Evolutionary conservation across 2,113 vertebrate species (phyloP), one percentile per base, ranked within the genome.

Genomic region (Poicephalus gulielmi): DNA sequence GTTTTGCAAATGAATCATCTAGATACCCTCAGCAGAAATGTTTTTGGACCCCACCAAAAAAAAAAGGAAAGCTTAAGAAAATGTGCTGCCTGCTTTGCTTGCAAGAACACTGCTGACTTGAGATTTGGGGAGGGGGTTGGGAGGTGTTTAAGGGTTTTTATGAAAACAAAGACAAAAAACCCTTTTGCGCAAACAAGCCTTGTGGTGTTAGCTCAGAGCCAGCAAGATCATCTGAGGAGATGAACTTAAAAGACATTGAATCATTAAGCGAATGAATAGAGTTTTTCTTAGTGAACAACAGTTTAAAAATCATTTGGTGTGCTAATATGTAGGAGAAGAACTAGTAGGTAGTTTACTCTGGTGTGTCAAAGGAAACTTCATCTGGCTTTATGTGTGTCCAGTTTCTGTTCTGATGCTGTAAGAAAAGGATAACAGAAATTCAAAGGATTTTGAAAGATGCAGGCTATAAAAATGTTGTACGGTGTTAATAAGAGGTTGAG

Each of bases 211-310:
- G 43, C 80, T 92, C 1, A 1, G 69, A 84, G 83, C 60, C 62
- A 81, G 77, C 37, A 3, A 76, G 88, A 96, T 93, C 94, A 74
- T 90, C 75, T 49, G 86, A 91, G 80, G 90, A 88, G 69, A 62
- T 76, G 91, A 93, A 89, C 73, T 91, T 75, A 82, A 80, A 92
- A 93, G 88, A 75, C 69, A 24, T 3, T 37, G 66, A 76, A 68
- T 86, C 80, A 49, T 69, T 77, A 74, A 88, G 73, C n/a, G 25
- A 57, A 39, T 22, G 31, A 88, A 66, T 75, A 35, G 79, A 64
- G 31, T 20, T 92, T 91, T 59, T 79, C 57, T 52, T 60, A 7
- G 35, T 79, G 55, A 86, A 67, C 49, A 77, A 8, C 50, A 55
- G 46, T 85, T 88, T 55, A 77, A 87, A 91, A 86, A 89, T 59